phyloP scores from a whole-genome alignment of 2,113 vertebrate genomes.

The Phodopus roborovskii region DNA sequence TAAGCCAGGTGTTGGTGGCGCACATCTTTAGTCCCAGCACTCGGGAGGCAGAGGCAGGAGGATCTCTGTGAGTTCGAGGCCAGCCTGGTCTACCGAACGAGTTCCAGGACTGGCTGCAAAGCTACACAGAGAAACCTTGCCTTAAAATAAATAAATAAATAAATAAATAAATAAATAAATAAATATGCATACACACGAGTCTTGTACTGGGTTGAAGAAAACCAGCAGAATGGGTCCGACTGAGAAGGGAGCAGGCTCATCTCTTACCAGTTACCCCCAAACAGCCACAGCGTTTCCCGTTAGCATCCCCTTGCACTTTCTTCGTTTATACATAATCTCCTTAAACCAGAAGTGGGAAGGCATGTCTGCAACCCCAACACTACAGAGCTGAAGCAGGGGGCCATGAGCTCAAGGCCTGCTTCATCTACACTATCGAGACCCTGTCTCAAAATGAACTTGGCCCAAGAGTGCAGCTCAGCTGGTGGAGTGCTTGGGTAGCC shows the following conservation, averaged over 20 bases:
- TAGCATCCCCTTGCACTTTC: neutral
- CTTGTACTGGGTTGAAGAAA: neutral
- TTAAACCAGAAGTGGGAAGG: neutral
- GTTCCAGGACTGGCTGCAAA: no score
- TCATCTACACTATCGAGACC: neutral
- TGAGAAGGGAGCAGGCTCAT: neutral
- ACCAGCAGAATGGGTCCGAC: neutral
- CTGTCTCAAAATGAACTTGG: neutral
- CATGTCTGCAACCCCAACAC: neutral
- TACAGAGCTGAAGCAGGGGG: neutral
- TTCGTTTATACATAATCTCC: neutral
- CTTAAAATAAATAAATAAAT: no score
- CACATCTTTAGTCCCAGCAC: no score
- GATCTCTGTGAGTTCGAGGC: no score
- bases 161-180: no score
- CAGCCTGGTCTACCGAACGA: no score
- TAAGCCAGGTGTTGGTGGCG: no score
- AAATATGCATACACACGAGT: neutral
- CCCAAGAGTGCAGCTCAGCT: neutral
- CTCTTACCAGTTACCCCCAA: neutral
- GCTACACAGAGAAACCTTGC: no score
- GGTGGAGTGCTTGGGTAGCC: neutral
- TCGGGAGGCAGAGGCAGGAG: no score
- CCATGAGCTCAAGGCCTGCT: neutral
- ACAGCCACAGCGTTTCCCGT: neutral